Evolutionary conservation across 2,888 invertebrate species (phyloP), one percentile per base, ranked within the genome.

Genomic region (Pyrgus malvae): DNA sequence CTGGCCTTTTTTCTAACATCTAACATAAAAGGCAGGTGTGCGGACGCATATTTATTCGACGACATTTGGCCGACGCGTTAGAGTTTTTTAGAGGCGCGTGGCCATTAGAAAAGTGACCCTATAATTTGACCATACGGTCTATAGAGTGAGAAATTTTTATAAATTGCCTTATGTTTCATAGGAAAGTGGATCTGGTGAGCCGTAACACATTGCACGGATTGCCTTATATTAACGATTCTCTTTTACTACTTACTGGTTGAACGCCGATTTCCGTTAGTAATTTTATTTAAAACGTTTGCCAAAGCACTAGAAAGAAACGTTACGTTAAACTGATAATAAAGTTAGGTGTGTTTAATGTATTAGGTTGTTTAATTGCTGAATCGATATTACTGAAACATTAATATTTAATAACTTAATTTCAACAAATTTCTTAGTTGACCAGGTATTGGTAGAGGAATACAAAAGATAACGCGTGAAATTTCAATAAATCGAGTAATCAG

Each of bases 1-100:
- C 37, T 21, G 44, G 44, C 27, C 49, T 57, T 56, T 60, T 65
- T 69, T 63, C 67, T 76, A 75, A 74, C 68, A 64, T 68, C 66
- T 65, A 67, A 70, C 48, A 58, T 63, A 70, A 74, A 72, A 62
- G 69, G 74, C 83, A 83, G 83, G 83, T 83, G 82, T 66, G 70
- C 54, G 33, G 54, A 55, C 58, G 57, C 56, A 68, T 74, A 76
- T 76, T 72, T 74, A 76, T 71, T 63, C 66, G 68, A 70, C 66
- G 68, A 66, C 76, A 75, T 74, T 74, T 72, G 75, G 72, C 62
- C 62, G 61, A 57, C 60, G 57, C 59, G 64, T 46, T 57, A 37
- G 55, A 55, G n/a, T 60, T 65, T 61, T 61, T 65, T 64, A 60
- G 58, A 58, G 56, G 48, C 48, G 45, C 54, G 40, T 45, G 60